Evolutionary conservation across 2,797 vertebrate species (phyloP), one percentile per base, ranked within the genome.

Genomic region (Gambusia yucatana): DNA sequence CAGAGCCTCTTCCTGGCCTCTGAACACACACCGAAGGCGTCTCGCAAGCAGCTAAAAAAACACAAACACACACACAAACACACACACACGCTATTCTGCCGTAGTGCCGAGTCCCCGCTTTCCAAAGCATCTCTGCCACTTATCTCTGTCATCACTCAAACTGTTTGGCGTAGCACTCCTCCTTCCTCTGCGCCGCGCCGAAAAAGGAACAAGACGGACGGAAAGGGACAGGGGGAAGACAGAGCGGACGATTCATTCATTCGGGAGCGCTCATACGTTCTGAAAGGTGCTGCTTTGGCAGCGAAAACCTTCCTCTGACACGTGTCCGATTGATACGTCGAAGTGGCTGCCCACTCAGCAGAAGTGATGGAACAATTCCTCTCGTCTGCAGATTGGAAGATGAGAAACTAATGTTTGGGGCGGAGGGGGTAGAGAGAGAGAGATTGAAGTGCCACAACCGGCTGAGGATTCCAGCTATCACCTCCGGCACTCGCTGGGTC

Each of bases 121-220:
- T 94, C 90, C 86, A 82, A 91, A 92, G 89, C 93, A 93, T 95
- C 94, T 87, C 90, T 82, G 85, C 89, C 92, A 91, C 93, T 95
- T 95, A 94, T 88, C 92, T 86, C 90, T 86, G 89, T 94, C 94
- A 94, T 95, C 93, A 92, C 91, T 94, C 94, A 94, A 91, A 89
- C 77, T 16, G 88, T 85, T 88, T 84, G 59, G 86, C 71, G 83
- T 72, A 79, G 84, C 89, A 72, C 86, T 85, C 81, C 75, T 84
- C 76, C 81, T 87, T 86, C 81, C 85, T 88, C 82, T 57, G 76
- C 65, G 2, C 75, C 46, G 14, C 43, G 33, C 1, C 57, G 80
- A 82, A 82, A 90, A 88, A 88, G 78, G 82, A 79, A 84, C 10
- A 57, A 88, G 91, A 85, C 6, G 79, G 80, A 78, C 70, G 30